Evolutionary conservation across 23 tunicate species (phyloP).

Genomic region (Phallusia fumigata): DNA sequence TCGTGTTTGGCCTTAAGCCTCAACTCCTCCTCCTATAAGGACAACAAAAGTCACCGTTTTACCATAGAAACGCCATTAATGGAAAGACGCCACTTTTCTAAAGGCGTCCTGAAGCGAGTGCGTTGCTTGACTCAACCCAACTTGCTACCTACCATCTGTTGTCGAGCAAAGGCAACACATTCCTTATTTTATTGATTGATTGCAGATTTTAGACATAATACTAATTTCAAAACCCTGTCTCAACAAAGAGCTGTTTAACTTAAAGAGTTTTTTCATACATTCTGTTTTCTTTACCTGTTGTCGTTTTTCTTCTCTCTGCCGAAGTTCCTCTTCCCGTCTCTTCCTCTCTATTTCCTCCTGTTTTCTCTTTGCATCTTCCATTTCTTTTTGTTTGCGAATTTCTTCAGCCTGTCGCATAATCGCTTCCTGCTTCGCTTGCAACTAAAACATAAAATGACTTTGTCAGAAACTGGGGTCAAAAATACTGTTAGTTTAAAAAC

Average conservation of each 20-base stretch:
- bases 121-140: neutral
- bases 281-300: constrained; percentile 13
- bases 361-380: constrained; percentile 28
- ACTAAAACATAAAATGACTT: too few relatives aligned
- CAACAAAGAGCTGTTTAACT: too few relatives aligned
- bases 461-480: too few relatives aligned
- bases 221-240: too few relatives aligned
- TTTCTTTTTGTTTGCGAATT: constrained; percentile 11
- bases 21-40: constrained; percentile 30
- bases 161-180: neutral
- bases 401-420: constrained; percentile 34
- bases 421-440: constrained; percentile 9
- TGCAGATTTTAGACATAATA: too few relatives aligned
- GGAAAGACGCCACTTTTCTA: too few relatives aligned
- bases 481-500: too few relatives aligned
- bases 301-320: neutral
- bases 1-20: constrained; percentile 30
- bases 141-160: neutral
- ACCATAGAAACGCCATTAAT: too few relatives aligned
- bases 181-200: too few relatives aligned
- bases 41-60: neutral
- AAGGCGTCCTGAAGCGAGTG: too few relatives aligned
- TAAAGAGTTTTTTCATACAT: neutral
- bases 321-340: too few relatives aligned
- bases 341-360: too few relatives aligned